A percentile compares a stretch with the other conserved stretches of the same genome.
Conservation (phyloP, 2,888 invertebrate species). For the Mythimna loreyi region DNA sequence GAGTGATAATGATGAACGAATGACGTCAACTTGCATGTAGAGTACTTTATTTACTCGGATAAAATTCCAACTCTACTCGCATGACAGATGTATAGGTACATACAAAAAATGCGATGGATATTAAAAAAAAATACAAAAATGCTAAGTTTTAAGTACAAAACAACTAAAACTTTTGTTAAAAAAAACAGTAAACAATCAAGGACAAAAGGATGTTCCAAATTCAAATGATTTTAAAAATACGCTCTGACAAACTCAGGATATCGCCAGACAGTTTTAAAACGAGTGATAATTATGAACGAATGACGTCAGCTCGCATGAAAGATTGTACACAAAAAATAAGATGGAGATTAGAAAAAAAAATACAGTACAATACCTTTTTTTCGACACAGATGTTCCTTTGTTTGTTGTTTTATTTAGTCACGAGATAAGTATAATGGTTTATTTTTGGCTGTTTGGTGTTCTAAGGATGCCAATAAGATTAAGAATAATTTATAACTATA, state of each 20-base stretch:
- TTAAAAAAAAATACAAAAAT: constrained; percentile 26
- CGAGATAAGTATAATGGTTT: constrained; percentile 10
- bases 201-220: constrained; percentile 40
- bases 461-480: not conserved
- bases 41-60: too few species aligned
- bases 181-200: constrained; percentile 1
- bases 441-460: not conserved
- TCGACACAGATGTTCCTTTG: constrained; percentile 39
- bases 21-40: constrained; percentile 53
- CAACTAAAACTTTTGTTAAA: not conserved
- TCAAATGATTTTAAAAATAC: constrained; percentile 19
- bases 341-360: constrained; percentile 27
- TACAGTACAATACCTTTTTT: constrained; percentile 8
- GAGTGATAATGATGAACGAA: constrained; percentile 1
- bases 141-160: not conserved
- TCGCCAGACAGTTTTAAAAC: constrained; percentile 43
- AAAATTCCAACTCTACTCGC: too few species aligned
- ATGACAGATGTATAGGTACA: constrained; percentile 40
- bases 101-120: constrained; percentile 17
- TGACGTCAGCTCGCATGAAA: constrained; percentile 45
- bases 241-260: constrained; percentile 13
- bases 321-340: constrained; percentile 35
- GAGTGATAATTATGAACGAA: constrained; percentile 1
- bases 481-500: not conserved
- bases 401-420: constrained; percentile 18